Conservation (phyloP, 1,140 invertebrate species). For the Cecropterus lyciades region DNA sequence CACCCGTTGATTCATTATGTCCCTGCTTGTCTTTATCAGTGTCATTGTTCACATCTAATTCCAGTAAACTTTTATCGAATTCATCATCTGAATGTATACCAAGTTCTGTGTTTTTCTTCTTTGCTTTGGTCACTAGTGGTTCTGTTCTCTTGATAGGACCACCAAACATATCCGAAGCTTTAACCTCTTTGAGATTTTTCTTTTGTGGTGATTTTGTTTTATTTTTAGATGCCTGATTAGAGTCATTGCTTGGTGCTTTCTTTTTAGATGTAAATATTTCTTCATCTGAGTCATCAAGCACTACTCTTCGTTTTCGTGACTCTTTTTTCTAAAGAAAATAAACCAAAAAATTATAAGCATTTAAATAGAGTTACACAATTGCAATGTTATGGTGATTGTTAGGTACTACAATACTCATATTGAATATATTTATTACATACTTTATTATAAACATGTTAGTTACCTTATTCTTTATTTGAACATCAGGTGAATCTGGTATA, state of each 20-base stretch:
- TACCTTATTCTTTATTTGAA: constrained; percentile 67
- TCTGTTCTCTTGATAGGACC: constrained; percentile 74
- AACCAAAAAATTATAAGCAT: neutral
- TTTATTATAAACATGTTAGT: neutral
- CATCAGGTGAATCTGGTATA: constrained; percentile 73
- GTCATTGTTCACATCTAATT: constrained; percentile 84
- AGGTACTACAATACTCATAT: too few species aligned
- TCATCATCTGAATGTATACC: constrained; percentile 88
- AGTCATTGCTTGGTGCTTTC: constrained; percentile 49
- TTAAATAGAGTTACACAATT: too few species aligned
- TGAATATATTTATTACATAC: too few species aligned
- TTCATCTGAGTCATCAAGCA: constrained; percentile 72
- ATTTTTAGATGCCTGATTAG: constrained; percentile 42
- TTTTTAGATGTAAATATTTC: constrained; percentile 65
- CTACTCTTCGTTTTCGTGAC: constrained; percentile 57
- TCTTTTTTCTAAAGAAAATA: constrained; percentile 58
- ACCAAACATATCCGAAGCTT: constrained; percentile 69
- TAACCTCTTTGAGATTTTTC: constrained; percentile 64
- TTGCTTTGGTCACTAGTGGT: constrained; percentile 66
- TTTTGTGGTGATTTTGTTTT: constrained; percentile 44
- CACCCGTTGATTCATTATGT: constrained; percentile 14
- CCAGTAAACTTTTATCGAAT: constrained; percentile 87
- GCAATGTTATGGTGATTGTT: too few species aligned
- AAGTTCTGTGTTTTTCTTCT: constrained; percentile 74
- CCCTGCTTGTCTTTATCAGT: constrained; percentile 25